Evolutionary conservation across 1,140 invertebrate species (phyloP).

Genomic region (Caligus rogercresseyi): DNA sequence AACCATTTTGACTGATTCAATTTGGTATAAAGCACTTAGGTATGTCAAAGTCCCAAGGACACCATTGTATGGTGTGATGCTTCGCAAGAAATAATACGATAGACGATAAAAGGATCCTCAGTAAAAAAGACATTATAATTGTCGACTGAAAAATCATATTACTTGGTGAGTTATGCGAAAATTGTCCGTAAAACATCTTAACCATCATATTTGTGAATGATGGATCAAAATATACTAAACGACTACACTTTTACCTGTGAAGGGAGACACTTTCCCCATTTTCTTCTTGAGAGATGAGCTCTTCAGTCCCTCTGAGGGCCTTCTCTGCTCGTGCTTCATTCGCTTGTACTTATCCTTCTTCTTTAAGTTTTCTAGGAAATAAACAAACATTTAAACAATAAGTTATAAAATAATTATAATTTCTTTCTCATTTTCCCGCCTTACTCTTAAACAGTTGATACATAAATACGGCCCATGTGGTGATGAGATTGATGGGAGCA

Average conservation of each 20-base stretch:
- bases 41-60: no score
- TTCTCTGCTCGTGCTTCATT: slow-evolving; percentile 3
- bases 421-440: background rate
- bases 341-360: slow-evolving; percentile 16
- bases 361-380: background rate
- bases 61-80: no score
- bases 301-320: background rate
- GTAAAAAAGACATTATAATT: no score
- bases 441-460: slow-evolving; percentile 24
- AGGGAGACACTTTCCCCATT: slow-evolving; percentile 10
- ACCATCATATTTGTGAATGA: no score
- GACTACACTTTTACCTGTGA: background rate
- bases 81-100: no score
- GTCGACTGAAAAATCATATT: no score
- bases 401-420: background rate
- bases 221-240: background rate
- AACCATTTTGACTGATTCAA: no score
- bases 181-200: no score
- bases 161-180: no score
- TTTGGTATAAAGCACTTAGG: no score
- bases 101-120: no score
- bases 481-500: slow-evolving; percentile 85
- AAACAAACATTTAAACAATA: background rate
- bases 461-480: slow-evolving; percentile 65
- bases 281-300: background rate